phyloP scores from a whole-genome alignment of 1,140 invertebrate genomes.

The Popillia japonica region DNA sequence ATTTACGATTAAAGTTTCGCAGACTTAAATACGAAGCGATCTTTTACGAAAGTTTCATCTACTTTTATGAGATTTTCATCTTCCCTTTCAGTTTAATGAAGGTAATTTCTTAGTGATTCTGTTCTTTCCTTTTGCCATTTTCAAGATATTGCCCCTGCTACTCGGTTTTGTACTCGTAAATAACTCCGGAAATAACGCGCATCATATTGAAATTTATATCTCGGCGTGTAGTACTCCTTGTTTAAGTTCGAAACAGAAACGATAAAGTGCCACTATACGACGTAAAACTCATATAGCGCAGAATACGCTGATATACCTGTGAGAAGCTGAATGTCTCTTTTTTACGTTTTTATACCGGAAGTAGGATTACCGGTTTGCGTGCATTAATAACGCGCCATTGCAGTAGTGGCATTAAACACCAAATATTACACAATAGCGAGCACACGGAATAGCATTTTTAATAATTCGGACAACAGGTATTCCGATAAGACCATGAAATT shows the following conservation, averaged over 20 bases:
- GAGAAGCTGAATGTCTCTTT: neutral
- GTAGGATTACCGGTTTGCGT: neutral
- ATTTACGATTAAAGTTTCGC: too few relatives aligned
- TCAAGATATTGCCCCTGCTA: neutral
- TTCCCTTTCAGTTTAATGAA: neutral
- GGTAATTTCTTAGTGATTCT: neutral
- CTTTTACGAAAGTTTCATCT: neutral
- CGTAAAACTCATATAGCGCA: neutral
- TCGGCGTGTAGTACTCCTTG: neutral
- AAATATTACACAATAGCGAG: neutral
- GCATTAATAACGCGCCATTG: neutral
- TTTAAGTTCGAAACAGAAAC: neutral
- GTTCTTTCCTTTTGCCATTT: neutral
- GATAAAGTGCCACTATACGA: neutral
- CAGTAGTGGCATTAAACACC: neutral
- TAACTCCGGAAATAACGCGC: neutral
- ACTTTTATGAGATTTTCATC: neutral
- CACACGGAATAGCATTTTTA: neutral
- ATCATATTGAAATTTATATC: conserved; percentile 28
- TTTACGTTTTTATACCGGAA: neutral
- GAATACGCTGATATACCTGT: neutral
- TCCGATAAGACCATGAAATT: conserved; percentile 17
- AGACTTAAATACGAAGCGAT: neutral
- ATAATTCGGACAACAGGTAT: conserved; percentile 24
- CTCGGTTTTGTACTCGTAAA: conserved; percentile 10